phyloP scores from a whole-genome alignment of 2,888 invertebrate species.

The Acrocera orbiculus region DNA sequence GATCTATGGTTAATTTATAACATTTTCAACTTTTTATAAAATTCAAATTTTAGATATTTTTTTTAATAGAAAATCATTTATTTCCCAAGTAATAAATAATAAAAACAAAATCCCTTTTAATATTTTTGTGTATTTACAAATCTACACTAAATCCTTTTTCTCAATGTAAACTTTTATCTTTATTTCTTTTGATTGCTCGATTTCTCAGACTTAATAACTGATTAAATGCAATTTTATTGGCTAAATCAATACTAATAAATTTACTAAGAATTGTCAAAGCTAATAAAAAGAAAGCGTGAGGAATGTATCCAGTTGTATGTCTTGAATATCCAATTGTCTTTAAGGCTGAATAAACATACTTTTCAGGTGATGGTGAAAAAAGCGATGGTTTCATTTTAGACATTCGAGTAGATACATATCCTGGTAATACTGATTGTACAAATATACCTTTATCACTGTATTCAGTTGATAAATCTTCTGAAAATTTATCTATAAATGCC shows the following conservation, averaged over 20 bases:
- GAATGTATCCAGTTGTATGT: conserved; percentile 56
- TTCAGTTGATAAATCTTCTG: conserved; percentile 57
- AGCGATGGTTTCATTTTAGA: conserved; percentile 56
- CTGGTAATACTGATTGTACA: conserved; percentile 69
- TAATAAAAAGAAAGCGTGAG: conserved; percentile 20
- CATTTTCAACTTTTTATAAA: too few species aligned
- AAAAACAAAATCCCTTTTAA: too few species aligned
- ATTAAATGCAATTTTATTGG: conserved; percentile 21
- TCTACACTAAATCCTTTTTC: too few species aligned
- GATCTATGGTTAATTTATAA: too few species aligned
- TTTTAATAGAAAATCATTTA: too few species aligned
- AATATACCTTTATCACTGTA: conserved; percentile 54
- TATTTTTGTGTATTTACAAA: too few species aligned
- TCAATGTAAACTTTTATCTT: too few species aligned
- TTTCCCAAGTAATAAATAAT: too few species aligned
- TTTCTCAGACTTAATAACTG: conserved; percentile 21
- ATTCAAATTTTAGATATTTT: too few species aligned
- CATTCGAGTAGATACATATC: conserved; percentile 85
- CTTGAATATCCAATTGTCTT: conserved; percentile 49
- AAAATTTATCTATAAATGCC: conserved; percentile 68
- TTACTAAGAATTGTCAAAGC: conserved; percentile 16
- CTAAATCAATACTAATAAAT: too few species aligned
- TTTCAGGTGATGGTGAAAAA: conserved; percentile 57
- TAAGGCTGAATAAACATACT: conserved; percentile 53
- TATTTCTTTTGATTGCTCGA: conserved; percentile 17